Conservation (phyloP, 2,797 vertebrate genomes). For the Falco novaeseelandiae region DNA sequence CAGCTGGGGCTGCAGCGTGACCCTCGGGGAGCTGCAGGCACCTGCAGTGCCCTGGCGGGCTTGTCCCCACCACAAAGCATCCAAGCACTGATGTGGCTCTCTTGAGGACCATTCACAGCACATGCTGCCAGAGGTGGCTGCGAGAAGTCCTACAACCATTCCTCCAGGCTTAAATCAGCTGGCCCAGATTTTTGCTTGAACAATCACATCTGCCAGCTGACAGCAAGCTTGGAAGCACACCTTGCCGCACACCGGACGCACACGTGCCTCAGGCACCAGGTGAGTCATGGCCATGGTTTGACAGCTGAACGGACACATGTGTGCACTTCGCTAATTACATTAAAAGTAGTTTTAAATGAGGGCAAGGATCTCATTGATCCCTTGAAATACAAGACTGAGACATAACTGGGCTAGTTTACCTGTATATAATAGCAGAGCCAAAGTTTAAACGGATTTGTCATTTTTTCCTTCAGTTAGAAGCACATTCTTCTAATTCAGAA, state of each 20-base stretch:
- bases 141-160: background rate
- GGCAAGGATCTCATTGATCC: background rate
- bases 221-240: background rate
- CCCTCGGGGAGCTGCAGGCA: accelerated
- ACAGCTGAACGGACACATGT: background rate
- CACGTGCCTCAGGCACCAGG: background rate
- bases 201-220: background rate
- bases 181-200: background rate
- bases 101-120: accelerated
- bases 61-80: background rate
- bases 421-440: background rate
- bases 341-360: conserved; percentile 6
- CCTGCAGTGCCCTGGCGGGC: background rate
- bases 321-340: background rate
- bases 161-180: background rate
- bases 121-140: background rate
- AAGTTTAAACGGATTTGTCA: background rate
- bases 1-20: background rate
- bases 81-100: background rate
- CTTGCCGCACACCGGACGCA: background rate
- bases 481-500: background rate
- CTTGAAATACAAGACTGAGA: background rate
- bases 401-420: background rate
- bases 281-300: background rate
- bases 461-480: background rate